These are phyloP conservation scores for Pocillopora verrucosa DNA, from an alignment of 64 coral and sea anemone species.

Conservation along the genomic window DNA sequence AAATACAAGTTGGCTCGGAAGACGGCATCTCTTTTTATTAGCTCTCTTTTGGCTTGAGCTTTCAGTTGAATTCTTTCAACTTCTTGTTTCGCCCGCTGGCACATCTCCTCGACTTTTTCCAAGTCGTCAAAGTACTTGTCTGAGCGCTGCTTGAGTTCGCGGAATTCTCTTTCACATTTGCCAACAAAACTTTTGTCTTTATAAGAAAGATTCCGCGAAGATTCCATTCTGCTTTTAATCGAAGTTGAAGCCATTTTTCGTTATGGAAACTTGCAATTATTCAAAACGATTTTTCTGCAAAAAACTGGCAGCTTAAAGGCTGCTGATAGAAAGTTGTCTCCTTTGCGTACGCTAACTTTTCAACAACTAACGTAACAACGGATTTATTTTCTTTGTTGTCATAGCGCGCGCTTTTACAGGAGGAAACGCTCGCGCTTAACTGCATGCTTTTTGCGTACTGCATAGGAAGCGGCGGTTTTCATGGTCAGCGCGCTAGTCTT, in stretches of 20 bases:
- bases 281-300: background rate
- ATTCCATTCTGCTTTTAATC: too few relatives aligned
- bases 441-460: too few relatives aligned
- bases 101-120: background rate
- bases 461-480: too few relatives aligned
- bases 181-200: background rate
- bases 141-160: background rate
- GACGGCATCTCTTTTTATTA: background rate
- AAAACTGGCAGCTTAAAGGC: background rate
- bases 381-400: background rate
- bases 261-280: background rate
- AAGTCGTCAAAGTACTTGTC: background rate
- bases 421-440: too few relatives aligned
- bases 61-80: conserved; percentile 4
- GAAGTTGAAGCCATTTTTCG: background rate
- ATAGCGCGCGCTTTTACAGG: too few relatives aligned
- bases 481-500: too few relatives aligned
- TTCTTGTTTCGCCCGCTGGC: background rate
- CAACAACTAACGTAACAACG: background rate
- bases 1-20: background rate
- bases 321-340: background rate
- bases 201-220: background rate
- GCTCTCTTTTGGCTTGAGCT: background rate
- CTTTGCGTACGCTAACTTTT: background rate
- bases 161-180: background rate